Conservation (phyloP, 2,113 vertebrate species). For the Melanotaenia duboulayi region DNA sequence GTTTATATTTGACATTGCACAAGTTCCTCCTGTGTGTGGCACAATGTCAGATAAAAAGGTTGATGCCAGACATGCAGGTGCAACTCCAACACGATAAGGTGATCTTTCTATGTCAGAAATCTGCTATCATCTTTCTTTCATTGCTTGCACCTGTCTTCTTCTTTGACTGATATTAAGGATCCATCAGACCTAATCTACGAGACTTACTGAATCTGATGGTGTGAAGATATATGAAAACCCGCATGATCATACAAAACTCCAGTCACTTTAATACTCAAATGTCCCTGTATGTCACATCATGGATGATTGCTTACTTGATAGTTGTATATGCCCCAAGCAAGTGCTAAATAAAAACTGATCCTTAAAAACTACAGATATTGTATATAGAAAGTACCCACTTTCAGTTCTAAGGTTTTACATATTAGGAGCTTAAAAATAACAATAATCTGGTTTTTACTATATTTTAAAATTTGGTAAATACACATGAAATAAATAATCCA, state of each 20-base stretch:
- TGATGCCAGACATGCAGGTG: neutral
- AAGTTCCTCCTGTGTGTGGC: neutral
- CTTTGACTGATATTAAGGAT: constrained; percentile 36
- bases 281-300: constrained; percentile 8
- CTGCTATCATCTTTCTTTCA: constrained; percentile 22
- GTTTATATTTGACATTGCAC: neutral
- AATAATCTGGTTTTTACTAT: neutral
- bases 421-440: neutral
- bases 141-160: constrained; percentile 42
- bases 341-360: constrained; percentile 2
- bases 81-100: constrained; percentile 36
- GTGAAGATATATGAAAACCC: constrained; percentile 40
- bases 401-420: too few relatives aligned
- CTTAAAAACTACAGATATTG: neutral
- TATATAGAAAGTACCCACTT: too few relatives aligned
- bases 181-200: constrained; percentile 14
- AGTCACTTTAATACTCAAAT: constrained; percentile 14
- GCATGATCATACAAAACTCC: constrained; percentile 5
- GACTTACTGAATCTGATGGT: constrained; percentile 10
- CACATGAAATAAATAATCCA: neutral
- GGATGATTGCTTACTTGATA: constrained; percentile 20
- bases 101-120: constrained; percentile 33
- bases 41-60: neutral
- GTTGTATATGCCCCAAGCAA: constrained; percentile 5
- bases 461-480: neutral